Evolutionary conservation across 2,113 vertebrate genomes (phyloP).

Genomic region (Myrmecophaga tridactyla): DNA sequence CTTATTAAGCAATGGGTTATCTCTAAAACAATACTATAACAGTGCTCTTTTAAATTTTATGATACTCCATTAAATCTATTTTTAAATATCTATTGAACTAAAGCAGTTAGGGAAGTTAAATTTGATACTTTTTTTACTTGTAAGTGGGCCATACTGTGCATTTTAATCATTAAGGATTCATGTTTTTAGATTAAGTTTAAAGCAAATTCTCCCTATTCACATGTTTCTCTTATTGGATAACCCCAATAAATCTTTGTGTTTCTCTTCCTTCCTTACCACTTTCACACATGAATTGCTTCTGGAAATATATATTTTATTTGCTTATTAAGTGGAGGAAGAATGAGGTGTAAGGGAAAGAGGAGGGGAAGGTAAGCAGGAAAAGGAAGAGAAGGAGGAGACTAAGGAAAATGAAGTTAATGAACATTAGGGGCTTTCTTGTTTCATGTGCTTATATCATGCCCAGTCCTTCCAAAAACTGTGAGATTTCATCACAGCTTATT

Average conservation of each 20-base stretch:
- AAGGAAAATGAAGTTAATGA: neutral
- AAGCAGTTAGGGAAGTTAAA: neutral
- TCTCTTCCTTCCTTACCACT: neutral
- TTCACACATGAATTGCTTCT: neutral
- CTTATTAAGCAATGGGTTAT: neutral
- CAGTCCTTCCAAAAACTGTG: neutral
- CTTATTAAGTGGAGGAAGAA: neutral
- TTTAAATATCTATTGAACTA: neutral
- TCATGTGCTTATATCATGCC: neutral
- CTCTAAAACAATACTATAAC: slow-evolving; percentile 53
- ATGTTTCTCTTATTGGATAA: neutral
- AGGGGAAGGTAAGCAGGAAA: no score
- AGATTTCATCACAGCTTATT: neutral
- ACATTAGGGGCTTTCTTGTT: neutral
- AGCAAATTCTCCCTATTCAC: neutral
- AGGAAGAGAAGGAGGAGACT: neutral
- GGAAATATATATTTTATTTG: neutral
- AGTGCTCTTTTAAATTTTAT: neutral
- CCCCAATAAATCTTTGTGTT: neutral
- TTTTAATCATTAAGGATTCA: slow-evolving; percentile 64
- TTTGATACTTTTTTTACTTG: neutral
- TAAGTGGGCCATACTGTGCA: slow-evolving; percentile 56
- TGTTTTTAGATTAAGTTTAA: neutral
- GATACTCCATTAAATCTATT: neutral
- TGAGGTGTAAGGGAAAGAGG: no score